Base-by-base conservation (phyloP, 1,140 invertebrate species). In the Thalassaphorura encarpata region DNA sequence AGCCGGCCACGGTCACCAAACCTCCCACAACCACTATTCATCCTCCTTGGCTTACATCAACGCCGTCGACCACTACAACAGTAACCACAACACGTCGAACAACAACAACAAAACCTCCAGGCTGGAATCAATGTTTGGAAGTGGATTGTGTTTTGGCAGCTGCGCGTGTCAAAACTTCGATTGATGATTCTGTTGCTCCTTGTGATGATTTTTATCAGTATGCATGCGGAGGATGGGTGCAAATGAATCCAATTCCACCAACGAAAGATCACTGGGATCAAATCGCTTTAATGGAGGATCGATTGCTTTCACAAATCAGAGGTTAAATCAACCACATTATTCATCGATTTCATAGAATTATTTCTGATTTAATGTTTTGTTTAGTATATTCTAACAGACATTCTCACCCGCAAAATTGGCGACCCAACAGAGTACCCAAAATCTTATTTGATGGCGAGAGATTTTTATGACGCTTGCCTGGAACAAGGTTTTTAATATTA, bases 171-270 rank as follows among this genome's bases (percentile, higher is more conserved):
- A 11, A 36, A n/a, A n/a, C 11, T n/a, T 36, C 33, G 33, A 11
- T 36, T 11, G n/a, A 36, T 36, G 33, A 36, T 11, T 36, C 43
- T 24, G 60, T 64, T 18, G 61, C 69, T 53, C 70, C 70, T 19
- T 71, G 70, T 60, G 54, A 67, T 16, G 65, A 72, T 54, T 72
- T 72, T 58, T 72, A 68, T 56, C 57, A 71, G 49, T 72, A 67
- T 61, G 66, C 70, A 5, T 72, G 71, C 64, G 71, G 71, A n/a
- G 60, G 63, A 18, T 72, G 69, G 70, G 55, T 66, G 11, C 48
- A 62, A 28, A 56, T 63, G 13, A 66, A 66, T 58, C 63, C 66
- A 15, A 59, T 69, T 26, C 67, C 61, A n/a, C 42, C 47, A 15
- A 48, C 57, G 0, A 56, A 1, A 52, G 66, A 40, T 45, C 57